Evolutionary conservation across 1,140 invertebrate species (phyloP), one percentile per base, ranked within the genome.

Genomic region (Achroia grisella): DNA sequence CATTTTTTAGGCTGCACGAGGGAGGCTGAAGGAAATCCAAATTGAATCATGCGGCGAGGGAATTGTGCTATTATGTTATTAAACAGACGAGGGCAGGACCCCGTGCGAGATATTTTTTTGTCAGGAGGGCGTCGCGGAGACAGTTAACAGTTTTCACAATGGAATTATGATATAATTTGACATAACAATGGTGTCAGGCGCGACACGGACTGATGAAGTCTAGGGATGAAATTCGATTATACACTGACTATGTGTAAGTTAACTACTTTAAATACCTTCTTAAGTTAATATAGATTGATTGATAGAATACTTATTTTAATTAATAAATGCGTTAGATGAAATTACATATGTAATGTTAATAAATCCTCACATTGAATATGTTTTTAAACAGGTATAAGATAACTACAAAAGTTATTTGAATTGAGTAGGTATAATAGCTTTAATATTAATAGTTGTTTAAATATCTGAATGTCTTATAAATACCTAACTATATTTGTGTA

Each of bases 21-120:
- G 79, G 79, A 85, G 74, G 75, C 71, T 82, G 79, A 77, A 86
- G 80, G 74, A 86, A 87, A 86, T 87, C 86, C 82, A 86, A 87
- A 87, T 87, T 87, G 86, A 87, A 87, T 87, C 86, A 87, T 86
- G 83, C 80, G 86, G 83, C 86, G 76, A 82, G 86, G 83, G 86
- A 86, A 87, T 87, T 87, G 83, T 85, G 82, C 86, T 87, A 87
- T 87, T 87, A 87, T 87, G 86, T 87, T 87, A 87, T 87, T 87
- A 87, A 87, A 86, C 76, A 86, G 76, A 67, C 69, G 76, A 83
- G 83, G 85, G 81, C 84, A 76, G 68, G 79, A 85, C 82, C 86
- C 83, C 65, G 78, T 56, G 61, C 52, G 36, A 64, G 60, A 65
- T 71, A 71, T 74, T 78, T 80, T 81, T 82, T 82, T 37, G 62